Evolutionary conservation across 2,797 vertebrate genomes (phyloP).

Genomic region (Dallia pectoralis): DNA sequence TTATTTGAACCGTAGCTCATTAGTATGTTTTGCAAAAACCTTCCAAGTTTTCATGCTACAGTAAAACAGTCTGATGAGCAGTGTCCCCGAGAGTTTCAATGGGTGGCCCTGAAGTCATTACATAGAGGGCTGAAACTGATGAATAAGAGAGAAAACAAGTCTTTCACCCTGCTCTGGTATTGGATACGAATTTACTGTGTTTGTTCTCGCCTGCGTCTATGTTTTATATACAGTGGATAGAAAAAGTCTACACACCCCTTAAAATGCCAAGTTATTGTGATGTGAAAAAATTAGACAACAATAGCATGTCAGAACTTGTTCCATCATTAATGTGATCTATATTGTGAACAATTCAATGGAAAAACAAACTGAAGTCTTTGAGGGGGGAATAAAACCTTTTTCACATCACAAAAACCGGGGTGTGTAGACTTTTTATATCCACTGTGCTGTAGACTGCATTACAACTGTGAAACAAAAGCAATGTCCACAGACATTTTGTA

Average conservation of each 20-base stretch:
- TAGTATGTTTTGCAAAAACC: slow-evolving; percentile 46
- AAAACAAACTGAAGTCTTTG: too few relatives aligned
- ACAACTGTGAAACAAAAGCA: too few relatives aligned
- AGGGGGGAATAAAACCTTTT: too few relatives aligned
- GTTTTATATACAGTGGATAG: not conserved
- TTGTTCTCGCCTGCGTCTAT: not conserved
- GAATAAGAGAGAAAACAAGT: slow-evolving; percentile 41
- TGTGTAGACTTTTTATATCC: too few relatives aligned
- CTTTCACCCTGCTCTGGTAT: slow-evolving; percentile 25
- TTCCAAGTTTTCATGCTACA: slow-evolving; percentile 30
- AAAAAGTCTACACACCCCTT: too few relatives aligned
- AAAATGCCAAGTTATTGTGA: too few relatives aligned
- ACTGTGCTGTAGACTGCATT: not conserved
- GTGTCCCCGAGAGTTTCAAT: slow-evolving; percentile 40
- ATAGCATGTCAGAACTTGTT: too few relatives aligned
- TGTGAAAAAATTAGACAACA: too few relatives aligned
- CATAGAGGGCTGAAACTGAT: slow-evolving; percentile 36
- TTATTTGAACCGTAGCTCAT: slow-evolving; percentile 47
- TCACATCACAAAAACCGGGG: too few relatives aligned
- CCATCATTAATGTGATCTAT: too few relatives aligned
- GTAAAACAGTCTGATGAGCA: slow-evolving; percentile 38
- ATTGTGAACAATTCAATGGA: too few relatives aligned
- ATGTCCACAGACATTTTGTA: not conserved
- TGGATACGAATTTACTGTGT: slow-evolving; percentile 1
- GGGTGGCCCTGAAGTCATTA: slow-evolving; percentile 44